Percentiles rank a stretch among this genome's conserved stretches.
phyloP scores from a whole-genome alignment of 2,113 vertebrate genomes.

The Microtus pennsylvanicus region DNA sequence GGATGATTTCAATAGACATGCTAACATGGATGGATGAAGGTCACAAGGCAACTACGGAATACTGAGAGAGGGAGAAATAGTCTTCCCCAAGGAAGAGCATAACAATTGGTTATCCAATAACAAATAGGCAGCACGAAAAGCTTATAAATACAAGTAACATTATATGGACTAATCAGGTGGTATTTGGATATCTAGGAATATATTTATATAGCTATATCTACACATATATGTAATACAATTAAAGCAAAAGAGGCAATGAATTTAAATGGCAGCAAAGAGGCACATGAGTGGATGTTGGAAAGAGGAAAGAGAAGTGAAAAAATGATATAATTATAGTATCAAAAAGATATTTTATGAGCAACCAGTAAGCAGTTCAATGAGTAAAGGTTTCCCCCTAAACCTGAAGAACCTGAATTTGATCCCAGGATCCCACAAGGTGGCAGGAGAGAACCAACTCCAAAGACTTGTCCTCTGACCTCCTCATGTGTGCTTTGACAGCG shows the following conservation, averaged over 20 bases:
- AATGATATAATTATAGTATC: not conserved
- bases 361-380: not conserved
- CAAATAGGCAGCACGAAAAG: not conserved
- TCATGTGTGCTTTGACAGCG: not conserved
- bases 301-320: not conserved
- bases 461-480: not conserved
- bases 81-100: not conserved
- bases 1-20: too few species aligned
- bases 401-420: not conserved
- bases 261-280: not conserved
- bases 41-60: not conserved
- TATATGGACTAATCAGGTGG: not conserved
- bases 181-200: not conserved
- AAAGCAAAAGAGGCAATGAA: not conserved
- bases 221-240: not conserved
- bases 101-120: not conserved
- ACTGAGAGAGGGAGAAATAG: not conserved
- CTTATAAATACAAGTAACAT: not conserved
- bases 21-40: not conserved
- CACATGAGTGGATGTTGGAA: not conserved
- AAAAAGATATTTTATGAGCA: not conserved
- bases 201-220: not conserved
- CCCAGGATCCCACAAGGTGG: slow-evolving; percentile 19
- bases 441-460: not conserved
- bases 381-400: not conserved